phyloP scores from a whole-genome alignment of 2,113 vertebrate genomes.

The Tretioscincus oriximinensis region DNA sequence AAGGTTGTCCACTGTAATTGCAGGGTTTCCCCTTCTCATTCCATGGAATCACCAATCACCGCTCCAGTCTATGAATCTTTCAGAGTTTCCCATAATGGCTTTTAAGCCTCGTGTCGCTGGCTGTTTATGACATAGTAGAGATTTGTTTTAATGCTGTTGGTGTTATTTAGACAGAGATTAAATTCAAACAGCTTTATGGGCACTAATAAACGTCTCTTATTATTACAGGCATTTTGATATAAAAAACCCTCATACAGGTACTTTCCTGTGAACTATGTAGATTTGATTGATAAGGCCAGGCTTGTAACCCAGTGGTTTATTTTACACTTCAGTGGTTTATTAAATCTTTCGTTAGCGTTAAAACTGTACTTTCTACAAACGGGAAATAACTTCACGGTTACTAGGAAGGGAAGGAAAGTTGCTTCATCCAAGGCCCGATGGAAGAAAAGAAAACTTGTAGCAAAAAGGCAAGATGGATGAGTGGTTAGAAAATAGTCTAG shows the following conservation, averaged over 20 bases:
- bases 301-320: slow-evolving; percentile 41
- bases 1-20: not conserved
- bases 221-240: slow-evolving; percentile 57
- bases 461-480: not conserved
- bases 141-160: slow-evolving; percentile 49
- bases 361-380: slow-evolving; percentile 46
- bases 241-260: slow-evolving; percentile 64
- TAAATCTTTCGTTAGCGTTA: slow-evolving; percentile 52
- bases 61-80: slow-evolving; percentile 51
- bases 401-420: slow-evolving; percentile 24
- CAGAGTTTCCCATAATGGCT: slow-evolving; percentile 47
- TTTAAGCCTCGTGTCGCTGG: slow-evolving; percentile 48
- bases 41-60: slow-evolving; percentile 32
- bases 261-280: slow-evolving; percentile 42
- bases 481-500: not conserved
- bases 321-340: slow-evolving; percentile 43
- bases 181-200: slow-evolving; percentile 58
- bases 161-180: slow-evolving; percentile 52
- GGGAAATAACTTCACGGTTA: slow-evolving; percentile 50
- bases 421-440: slow-evolving; percentile 11
- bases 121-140: slow-evolving; percentile 29
- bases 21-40: not conserved
- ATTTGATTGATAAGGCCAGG: slow-evolving; percentile 56
- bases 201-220: slow-evolving; percentile 70
- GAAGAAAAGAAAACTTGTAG: not conserved